Conservation (phyloP, 2,797 vertebrate genomes). For the Megaceryle alcyon region DNA sequence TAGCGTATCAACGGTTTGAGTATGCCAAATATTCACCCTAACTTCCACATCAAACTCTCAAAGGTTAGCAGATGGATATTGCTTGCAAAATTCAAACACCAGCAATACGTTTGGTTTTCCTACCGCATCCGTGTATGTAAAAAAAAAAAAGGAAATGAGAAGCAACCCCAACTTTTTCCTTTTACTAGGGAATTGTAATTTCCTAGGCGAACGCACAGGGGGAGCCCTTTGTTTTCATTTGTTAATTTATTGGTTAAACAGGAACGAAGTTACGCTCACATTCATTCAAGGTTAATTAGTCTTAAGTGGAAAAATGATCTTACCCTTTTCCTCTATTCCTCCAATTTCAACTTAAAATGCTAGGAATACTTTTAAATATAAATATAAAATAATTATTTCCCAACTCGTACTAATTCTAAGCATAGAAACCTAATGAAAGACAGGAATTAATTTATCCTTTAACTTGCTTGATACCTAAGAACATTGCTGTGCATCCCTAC, state of each 20-base stretch:
- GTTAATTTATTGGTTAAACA: neutral
- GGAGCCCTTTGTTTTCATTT: conserved; percentile 31
- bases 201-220: neutral
- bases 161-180: neutral
- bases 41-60: neutral
- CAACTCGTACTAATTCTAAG: neutral
- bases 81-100: neutral
- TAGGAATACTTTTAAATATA: neutral
- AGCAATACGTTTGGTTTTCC: neutral
- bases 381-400: neutral
- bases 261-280: neutral
- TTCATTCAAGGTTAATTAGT: neutral
- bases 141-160: neutral
- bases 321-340: neutral
- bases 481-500: neutral
- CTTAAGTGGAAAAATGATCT: neutral
- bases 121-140: too few relatives aligned
- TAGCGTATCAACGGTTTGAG: neutral
- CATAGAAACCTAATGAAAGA: neutral
- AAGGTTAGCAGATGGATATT: neutral
- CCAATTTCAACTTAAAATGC: neutral
- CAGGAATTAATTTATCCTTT: neutral
- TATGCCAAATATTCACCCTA: neutral
- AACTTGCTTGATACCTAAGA: neutral
- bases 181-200: neutral